A percentile compares a stretch with the other conserved stretches of the same genome.
phyloP scores from a whole-genome alignment of 2,113 vertebrate species.

The Entomyzon cyanotis region DNA sequence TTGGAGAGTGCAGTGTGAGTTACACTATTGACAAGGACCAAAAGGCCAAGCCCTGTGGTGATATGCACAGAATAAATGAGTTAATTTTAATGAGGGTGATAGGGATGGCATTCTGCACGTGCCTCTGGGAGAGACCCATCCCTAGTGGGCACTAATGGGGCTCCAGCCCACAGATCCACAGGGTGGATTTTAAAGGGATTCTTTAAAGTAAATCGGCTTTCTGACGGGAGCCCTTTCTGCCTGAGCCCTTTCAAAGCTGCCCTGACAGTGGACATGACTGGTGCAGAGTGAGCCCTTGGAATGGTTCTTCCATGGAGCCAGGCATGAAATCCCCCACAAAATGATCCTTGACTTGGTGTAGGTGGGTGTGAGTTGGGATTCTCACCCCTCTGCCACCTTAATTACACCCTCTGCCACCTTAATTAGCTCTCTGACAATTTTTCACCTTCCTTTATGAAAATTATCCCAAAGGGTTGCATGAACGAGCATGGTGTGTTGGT shows the following conservation, averaged over 20 bases:
- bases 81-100: background rate
- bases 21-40: background rate
- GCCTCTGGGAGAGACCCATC: background rate
- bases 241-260: background rate
- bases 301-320: background rate
- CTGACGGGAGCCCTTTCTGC: background rate
- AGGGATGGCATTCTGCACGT: background rate
- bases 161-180: rapidly evolving
- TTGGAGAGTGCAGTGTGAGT: background rate
- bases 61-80: background rate
- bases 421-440: background rate
- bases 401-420: background rate
- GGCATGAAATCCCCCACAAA: background rate
- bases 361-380: background rate
- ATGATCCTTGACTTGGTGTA: background rate
- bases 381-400: background rate
- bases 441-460: background rate
- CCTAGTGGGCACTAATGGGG: rapidly evolving
- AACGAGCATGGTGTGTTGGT: background rate
- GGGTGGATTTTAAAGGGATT: background rate
- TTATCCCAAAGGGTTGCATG: background rate
- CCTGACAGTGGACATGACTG: rapidly evolving
- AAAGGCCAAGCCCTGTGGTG: background rate
- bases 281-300: background rate
- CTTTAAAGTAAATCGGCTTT: background rate